phyloP scores from a whole-genome alignment of 2,113 vertebrate genomes.

The Oostethus manadensis region DNA sequence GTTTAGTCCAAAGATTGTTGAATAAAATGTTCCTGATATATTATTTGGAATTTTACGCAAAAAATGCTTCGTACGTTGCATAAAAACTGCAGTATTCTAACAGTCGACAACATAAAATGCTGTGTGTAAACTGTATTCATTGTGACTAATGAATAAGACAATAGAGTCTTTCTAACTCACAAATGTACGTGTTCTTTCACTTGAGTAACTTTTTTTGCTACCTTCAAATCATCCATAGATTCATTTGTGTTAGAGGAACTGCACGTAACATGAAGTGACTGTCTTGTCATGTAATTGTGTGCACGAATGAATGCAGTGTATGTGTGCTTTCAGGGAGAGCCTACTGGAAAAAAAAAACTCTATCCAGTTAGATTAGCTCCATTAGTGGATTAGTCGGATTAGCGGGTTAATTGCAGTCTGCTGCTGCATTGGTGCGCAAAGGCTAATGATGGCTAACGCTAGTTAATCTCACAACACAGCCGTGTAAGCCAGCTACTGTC shows the following conservation, averaged over 20 bases:
- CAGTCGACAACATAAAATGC: no score
- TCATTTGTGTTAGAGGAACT: neutral
- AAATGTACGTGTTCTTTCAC: slow-evolving; percentile 8
- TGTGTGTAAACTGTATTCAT: no score
- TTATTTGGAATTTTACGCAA: no score
- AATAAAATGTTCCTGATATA: no score
- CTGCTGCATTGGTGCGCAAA: slow-evolving; percentile 58
- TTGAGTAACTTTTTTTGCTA: no score
- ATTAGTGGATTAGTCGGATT: slow-evolving; percentile 71
- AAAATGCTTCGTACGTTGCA: no score
- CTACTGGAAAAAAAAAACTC: slow-evolving; percentile 40
- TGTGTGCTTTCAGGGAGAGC: slow-evolving; percentile 42
- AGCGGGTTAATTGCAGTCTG: slow-evolving; percentile 70
- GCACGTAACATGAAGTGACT: no score
- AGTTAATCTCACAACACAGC: slow-evolving; percentile 66
- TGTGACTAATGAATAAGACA: no score
- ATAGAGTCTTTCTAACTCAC: no score
- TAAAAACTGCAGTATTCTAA: no score
- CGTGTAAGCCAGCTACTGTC: slow-evolving; percentile 50
- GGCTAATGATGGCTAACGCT: slow-evolving; percentile 67
- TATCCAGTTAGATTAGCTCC: slow-evolving; percentile 68
- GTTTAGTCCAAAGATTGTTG: no score
- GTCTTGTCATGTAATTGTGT: slow-evolving; percentile 13
- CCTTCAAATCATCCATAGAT: no score
- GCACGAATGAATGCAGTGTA: slow-evolving; percentile 26